A percentile compares a stretch with the other conserved stretches of the same genome.
Conservation (phyloP, 2,797 vertebrate genomes). For the Macroramphosus scolopax region DNA sequence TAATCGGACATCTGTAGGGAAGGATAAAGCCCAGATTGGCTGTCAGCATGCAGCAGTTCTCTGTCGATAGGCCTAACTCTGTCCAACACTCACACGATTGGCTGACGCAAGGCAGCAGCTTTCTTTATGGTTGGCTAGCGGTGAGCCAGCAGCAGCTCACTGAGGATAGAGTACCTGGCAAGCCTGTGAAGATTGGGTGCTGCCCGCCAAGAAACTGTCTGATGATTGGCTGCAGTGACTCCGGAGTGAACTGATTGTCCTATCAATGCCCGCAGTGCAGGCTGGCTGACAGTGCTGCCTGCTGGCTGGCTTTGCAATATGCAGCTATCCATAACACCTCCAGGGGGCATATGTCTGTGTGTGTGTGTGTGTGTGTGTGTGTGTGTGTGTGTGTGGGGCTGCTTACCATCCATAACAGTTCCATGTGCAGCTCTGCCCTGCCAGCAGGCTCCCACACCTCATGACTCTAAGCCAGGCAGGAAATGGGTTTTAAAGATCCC, state of each 20-base stretch:
- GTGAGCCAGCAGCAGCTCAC: slow-evolving; percentile 58
- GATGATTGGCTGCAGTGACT: slow-evolving; percentile 57
- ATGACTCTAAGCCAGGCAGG: slow-evolving; percentile 69
- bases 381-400: slow-evolving; percentile 17
- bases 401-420: slow-evolving; percentile 63
- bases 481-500: slow-evolving; percentile 65
- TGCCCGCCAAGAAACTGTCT: slow-evolving; percentile 63
- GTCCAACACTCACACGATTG: slow-evolving; percentile 64
- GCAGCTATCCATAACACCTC: slow-evolving; percentile 66
- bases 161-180: slow-evolving; percentile 65
- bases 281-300: slow-evolving; percentile 57
- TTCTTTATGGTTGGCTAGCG: slow-evolving; percentile 65
- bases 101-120: slow-evolving; percentile 49
- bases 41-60: slow-evolving; percentile 50
- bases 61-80: slow-evolving; percentile 62
- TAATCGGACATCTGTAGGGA: slow-evolving; percentile 77
- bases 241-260: slow-evolving; percentile 64
- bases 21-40: slow-evolving; percentile 75
- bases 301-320: slow-evolving; percentile 63
- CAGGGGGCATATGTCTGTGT: slow-evolving; percentile 61
- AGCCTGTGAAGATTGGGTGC: slow-evolving; percentile 57
- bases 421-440: slow-evolving; percentile 49
- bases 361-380: slow-evolving; percentile 17
- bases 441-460: slow-evolving; percentile 66
- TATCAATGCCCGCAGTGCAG: slow-evolving; percentile 57